Conservation (phyloP, 2,797 vertebrate species). For the Hoplostethus atlanticus region DNA sequence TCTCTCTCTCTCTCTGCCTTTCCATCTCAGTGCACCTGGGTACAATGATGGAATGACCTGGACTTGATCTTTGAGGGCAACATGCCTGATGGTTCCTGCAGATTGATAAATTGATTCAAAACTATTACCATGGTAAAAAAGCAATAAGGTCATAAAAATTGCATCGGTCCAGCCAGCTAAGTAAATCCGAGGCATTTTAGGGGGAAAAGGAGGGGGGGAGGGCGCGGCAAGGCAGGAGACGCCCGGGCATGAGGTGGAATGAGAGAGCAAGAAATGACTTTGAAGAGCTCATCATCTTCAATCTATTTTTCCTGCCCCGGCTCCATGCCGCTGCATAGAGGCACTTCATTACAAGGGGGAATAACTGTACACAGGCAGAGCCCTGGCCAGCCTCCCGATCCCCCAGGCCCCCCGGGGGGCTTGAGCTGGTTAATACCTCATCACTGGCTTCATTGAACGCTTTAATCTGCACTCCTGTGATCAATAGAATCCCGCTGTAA, state of each 20-base stretch:
- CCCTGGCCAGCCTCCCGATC: constrained; percentile 78
- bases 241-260: constrained; percentile 95
- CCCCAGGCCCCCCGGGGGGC: constrained; percentile 91
- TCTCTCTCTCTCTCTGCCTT: constrained; percentile 61
- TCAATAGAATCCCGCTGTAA: constrained; percentile 99
- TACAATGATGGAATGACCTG: constrained; percentile 99
- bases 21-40: constrained; percentile 92
- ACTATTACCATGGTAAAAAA: constrained; percentile 99
- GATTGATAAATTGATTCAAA: constrained; percentile 99
- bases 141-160: constrained; percentile 99
- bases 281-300: constrained; percentile 99
- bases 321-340: constrained; percentile 99
- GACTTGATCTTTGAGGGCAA: constrained; percentile 99
- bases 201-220: constrained; percentile 87
- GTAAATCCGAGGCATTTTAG: constrained; percentile 97
- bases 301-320: constrained; percentile 98
- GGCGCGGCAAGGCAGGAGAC: constrained; percentile 86
- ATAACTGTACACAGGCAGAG: constrained; percentile 97
- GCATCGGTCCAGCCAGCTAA: constrained; percentile 95
- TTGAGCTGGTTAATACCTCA: constrained; percentile 99
- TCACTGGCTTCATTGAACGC: constrained; percentile 99
- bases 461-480: constrained; percentile 99
- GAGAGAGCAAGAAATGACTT: constrained; percentile 99
- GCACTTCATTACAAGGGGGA: constrained; percentile 99
- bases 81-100: constrained; percentile 95